These are phyloP conservation scores for Perca flavescens DNA, from an alignment of 2,113 vertebrate genomes.

Conservation along the genomic window DNA sequence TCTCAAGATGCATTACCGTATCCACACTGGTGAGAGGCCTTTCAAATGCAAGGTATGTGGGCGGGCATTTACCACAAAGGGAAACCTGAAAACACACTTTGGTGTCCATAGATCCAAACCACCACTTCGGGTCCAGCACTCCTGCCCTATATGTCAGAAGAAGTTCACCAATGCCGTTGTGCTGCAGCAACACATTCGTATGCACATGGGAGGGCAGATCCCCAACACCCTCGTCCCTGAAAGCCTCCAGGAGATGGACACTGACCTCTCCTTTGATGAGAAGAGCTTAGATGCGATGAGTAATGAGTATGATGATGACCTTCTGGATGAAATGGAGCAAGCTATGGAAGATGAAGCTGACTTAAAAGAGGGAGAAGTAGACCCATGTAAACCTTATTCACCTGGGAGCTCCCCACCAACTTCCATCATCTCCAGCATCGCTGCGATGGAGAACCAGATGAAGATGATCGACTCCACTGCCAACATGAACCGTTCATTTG, in stretches of 20 bases:
- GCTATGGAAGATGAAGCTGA: constrained; percentile 94
- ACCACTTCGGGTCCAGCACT: constrained; percentile 97
- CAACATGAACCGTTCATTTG: constrained; percentile 88
- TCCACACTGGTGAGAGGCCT: constrained; percentile 97
- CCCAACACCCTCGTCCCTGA: constrained; percentile 95
- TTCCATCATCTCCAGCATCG: constrained; percentile 96
- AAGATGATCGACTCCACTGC: constrained; percentile 96
- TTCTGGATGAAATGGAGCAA: constrained; percentile 93
- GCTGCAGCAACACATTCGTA: constrained; percentile 98
- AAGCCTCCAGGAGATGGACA: constrained; percentile 94
- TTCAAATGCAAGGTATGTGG: constrained; percentile 99
- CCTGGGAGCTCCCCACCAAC: constrained; percentile 90
- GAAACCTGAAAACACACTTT: constrained; percentile 99
- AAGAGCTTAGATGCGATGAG: constrained; percentile 92
- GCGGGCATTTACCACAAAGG: constrained; percentile 98
- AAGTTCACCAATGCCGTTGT: constrained; percentile 99
- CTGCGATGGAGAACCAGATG: constrained; percentile 98
- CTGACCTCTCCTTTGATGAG: constrained; percentile 92
- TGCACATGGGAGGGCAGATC: constrained; percentile 99
- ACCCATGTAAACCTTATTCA: constrained; percentile 88
- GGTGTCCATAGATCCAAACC: constrained; percentile 98
- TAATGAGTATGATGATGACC: constrained; percentile 89
- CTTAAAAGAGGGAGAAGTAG: constrained; percentile 86
- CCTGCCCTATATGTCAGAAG: constrained; percentile 99
- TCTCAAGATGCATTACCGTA: constrained; percentile 99